phyloP scores from a whole-genome alignment of 2,797 vertebrate species.

The Telmatherina bonti region DNA sequence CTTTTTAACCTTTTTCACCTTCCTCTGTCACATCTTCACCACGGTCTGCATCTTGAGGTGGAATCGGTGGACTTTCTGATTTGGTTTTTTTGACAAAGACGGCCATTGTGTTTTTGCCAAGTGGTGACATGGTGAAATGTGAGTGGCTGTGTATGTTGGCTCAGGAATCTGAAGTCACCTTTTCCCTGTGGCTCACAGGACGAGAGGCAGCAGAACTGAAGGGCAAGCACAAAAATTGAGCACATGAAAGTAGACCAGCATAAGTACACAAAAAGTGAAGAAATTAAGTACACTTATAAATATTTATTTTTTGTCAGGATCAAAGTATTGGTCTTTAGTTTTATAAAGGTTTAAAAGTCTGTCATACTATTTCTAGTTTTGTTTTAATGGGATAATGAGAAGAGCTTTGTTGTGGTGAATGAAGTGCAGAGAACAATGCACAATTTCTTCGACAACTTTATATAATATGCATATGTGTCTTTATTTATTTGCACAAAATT shows the following conservation, averaged over 20 bases:
- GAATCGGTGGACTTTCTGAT: slow-evolving; percentile 62
- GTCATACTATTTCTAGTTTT: too few relatives aligned
- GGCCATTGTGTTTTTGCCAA: slow-evolving; percentile 77
- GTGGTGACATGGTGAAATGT: slow-evolving; percentile 81
- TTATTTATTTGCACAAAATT: slow-evolving; percentile 17
- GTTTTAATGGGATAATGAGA: too few relatives aligned
- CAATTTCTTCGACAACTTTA: too few relatives aligned
- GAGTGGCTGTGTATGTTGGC: slow-evolving; percentile 78
- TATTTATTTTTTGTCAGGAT: background rate
- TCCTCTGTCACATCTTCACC: slow-evolving; percentile 30
- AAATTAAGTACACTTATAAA: background rate
- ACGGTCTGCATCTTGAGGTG: slow-evolving; percentile 18
- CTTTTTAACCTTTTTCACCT: slow-evolving; percentile 50
- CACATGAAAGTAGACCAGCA: background rate
- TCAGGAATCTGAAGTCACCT: slow-evolving; percentile 69
- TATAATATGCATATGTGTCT: too few relatives aligned
- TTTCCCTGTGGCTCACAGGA: slow-evolving; percentile 39
- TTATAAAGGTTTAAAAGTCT: background rate
- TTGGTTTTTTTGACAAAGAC: slow-evolving; percentile 80
- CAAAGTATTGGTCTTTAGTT: background rate
- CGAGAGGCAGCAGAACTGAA: slow-evolving; percentile 30
- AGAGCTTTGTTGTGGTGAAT: background rate
- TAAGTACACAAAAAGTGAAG: background rate
- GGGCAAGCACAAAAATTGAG: slow-evolving; percentile 19
- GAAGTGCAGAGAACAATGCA: too few relatives aligned